Evolutionary conservation across 2,113 vertebrate genomes (phyloP).

Genomic region (Macrotus californicus): DNA sequence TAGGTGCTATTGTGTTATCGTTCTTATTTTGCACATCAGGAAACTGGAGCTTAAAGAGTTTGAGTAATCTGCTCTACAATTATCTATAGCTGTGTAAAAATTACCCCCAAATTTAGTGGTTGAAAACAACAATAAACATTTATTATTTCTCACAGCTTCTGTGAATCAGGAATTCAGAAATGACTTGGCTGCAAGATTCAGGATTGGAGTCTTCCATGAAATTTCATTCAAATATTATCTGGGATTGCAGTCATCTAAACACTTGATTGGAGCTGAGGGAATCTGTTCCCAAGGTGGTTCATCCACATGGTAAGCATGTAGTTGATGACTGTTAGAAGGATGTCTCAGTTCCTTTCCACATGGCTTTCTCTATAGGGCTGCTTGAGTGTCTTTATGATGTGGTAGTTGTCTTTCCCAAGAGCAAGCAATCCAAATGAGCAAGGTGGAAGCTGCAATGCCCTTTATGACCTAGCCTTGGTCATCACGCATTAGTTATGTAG

Average conservation of each 20-base stretch:
- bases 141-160: neutral
- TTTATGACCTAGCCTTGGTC: neutral
- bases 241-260: neutral
- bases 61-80: neutral
- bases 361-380: neutral
- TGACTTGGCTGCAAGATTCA: neutral
- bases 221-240: neutral
- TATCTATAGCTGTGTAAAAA: neutral
- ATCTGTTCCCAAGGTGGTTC: neutral
- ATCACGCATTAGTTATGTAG: neutral
- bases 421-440: neutral
- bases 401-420: neutral
- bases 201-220: neutral
- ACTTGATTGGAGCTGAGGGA: neutral
- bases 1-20: neutral
- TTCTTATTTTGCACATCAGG: neutral
- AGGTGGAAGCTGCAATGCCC: neutral
- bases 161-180: neutral
- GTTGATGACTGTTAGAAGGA: neutral
- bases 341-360: neutral
- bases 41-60: neutral
- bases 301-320: neutral
- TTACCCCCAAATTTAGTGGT: neutral
- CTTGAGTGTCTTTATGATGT: neutral
- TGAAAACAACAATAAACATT: neutral